These are phyloP conservation scores for Hypotaenidia philippensis DNA, from an alignment of 2,797 vertebrate genomes.

Conservation along the genomic window DNA sequence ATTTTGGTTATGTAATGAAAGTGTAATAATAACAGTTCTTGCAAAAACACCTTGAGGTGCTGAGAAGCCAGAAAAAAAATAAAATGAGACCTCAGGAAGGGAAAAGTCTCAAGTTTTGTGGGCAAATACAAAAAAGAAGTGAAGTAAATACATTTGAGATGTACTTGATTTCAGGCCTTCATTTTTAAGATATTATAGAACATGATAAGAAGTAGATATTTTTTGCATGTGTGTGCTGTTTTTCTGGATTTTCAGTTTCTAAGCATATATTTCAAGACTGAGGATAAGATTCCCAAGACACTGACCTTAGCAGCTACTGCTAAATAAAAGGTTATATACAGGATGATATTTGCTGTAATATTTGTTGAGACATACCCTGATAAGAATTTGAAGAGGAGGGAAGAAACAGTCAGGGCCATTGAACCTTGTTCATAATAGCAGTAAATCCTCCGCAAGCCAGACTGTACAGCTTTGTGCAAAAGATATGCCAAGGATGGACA, in stretches of 20 bases:
- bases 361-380: background rate
- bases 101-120: background rate
- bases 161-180: background rate
- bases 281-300: conserved; percentile 13
- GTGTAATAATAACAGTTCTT: background rate
- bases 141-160: background rate
- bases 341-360: background rate
- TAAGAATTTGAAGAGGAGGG: background rate
- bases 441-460: background rate
- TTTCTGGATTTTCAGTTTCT: background rate
- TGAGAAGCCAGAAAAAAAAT: background rate
- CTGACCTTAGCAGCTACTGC: background rate
- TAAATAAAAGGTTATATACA: background rate
- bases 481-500: background rate
- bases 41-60: background rate
- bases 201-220: background rate
- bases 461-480: background rate
- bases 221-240: background rate
- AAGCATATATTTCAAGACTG: background rate
- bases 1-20: background rate
- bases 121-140: background rate
- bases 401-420: background rate
- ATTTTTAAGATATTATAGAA: background rate
- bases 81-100: background rate
- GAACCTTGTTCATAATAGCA: background rate